Conservation (phyloP, 2,113 vertebrate species). For the Plecturocebus donacophilus region DNA sequence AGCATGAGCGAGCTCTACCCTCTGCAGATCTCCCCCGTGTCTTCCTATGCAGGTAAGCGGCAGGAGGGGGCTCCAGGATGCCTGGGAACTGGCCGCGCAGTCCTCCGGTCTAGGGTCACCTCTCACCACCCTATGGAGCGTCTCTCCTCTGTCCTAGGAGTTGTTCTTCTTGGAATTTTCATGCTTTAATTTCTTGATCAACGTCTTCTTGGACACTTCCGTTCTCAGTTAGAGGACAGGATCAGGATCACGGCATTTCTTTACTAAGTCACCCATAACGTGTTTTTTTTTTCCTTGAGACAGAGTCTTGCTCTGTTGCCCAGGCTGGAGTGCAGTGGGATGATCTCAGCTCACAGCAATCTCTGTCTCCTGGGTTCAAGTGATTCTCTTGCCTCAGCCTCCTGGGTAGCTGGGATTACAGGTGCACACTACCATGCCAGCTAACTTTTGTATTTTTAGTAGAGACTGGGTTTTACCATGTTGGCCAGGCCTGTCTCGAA, state of each 20-base stretch:
- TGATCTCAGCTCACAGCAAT: too few species aligned
- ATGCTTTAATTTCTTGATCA: not conserved
- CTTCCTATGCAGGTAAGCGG: slow-evolving; percentile 93
- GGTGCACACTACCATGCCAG: too few species aligned
- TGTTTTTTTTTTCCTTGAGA: too few species aligned
- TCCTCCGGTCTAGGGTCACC: not conserved
- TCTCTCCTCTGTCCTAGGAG: not conserved
- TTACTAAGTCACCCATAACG: too few species aligned
- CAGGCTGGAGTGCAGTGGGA: too few species aligned
- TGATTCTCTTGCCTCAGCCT: too few species aligned
- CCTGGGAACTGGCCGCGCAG: rapidly evolving
- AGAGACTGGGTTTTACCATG: too few species aligned
- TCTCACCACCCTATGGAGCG: not conserved
- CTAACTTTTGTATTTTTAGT: too few species aligned
- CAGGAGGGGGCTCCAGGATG: rapidly evolving
- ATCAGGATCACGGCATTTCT: not conserved
- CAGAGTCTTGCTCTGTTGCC: too few species aligned
- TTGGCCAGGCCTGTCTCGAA: too few species aligned
- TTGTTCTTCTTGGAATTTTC: not conserved
- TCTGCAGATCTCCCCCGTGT: slow-evolving; percentile 97
- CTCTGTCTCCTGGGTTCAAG: too few species aligned
- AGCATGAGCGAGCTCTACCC: slow-evolving; percentile 95
- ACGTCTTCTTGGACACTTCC: not conserved
- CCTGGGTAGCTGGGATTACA: too few species aligned
- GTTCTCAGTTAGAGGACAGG: not conserved